phyloP scores from a whole-genome alignment of 1,140 invertebrate species.

The Polypedilum vanderplanki region DNA sequence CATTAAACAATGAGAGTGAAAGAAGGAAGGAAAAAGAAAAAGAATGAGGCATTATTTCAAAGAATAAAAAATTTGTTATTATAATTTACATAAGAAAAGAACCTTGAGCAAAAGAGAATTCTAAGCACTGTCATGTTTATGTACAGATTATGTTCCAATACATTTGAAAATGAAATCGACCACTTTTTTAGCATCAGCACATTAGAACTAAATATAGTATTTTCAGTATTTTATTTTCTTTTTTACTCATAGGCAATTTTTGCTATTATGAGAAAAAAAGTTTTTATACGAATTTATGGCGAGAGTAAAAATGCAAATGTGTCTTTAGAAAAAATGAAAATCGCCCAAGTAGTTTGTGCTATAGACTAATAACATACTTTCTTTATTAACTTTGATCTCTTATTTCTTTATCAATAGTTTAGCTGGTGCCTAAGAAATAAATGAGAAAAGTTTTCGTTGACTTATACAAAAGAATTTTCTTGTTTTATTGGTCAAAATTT shows the following conservation, averaged over 20 bases:
- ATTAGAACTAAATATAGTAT: neutral
- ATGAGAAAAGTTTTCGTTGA: neutral
- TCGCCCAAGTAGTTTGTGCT: no score
- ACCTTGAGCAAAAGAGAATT: neutral
- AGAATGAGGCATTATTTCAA: neutral
- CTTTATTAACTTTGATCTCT: neutral
- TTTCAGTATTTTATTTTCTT: neutral
- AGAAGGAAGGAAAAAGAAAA: slow-evolving; percentile 7
- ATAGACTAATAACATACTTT: no score
- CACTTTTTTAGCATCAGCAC: neutral
- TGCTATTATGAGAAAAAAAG: no score
- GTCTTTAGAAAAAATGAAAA: no score
- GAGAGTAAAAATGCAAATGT: no score
- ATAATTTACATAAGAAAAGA: slow-evolving; percentile 3
- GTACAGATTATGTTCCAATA: neutral
- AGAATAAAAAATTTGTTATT: neutral
- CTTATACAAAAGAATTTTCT: neutral
- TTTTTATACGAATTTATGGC: no score
- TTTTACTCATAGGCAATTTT: no score
- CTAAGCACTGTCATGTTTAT: neutral
- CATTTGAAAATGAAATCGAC: neutral
- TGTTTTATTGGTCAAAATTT: neutral
- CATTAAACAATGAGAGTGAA: neutral
- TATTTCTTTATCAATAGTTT: slow-evolving; percentile 1
- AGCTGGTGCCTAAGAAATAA: neutral